Conservation (phyloP, 2,797 vertebrate species). For the Gouania willdenowi region DNA sequence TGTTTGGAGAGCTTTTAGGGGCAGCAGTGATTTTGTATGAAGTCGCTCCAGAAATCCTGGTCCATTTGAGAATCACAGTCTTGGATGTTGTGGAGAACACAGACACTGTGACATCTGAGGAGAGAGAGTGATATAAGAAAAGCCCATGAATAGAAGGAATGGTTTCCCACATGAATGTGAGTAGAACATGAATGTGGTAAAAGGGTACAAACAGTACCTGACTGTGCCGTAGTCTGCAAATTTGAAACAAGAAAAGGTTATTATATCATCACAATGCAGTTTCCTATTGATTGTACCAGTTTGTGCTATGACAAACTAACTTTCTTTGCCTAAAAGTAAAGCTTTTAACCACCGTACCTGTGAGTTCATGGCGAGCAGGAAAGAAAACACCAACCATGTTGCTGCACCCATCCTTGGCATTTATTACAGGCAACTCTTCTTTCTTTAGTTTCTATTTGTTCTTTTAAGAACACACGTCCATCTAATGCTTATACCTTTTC, state of each 20-base stretch:
- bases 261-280: too few relatives aligned
- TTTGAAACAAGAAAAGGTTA: constrained; percentile 7
- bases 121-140: not conserved
- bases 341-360: constrained; percentile 58
- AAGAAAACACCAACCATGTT: constrained; percentile 46
- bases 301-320: too few relatives aligned
- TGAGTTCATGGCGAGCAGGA: constrained; percentile 44
- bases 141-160: too few relatives aligned
- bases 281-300: too few relatives aligned
- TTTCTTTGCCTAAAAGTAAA: not conserved
- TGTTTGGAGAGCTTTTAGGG: constrained; percentile 30
- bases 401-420: constrained; percentile 42
- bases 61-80: constrained; percentile 68
- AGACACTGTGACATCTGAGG: constrained; percentile 57
- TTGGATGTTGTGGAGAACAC: constrained; percentile 72
- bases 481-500: constrained; percentile 24
- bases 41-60: constrained; percentile 51
- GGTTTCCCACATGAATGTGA: not conserved
- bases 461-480: not conserved
- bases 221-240: constrained; percentile 73
- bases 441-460: constrained; percentile 8
- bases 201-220: constrained; percentile 62
- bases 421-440: constrained; percentile 6
- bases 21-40: constrained; percentile 73
- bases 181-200: not conserved